Conservation (phyloP, 53 echinoderm and acorn worm genomes). For the Luidia sarsii region DNA sequence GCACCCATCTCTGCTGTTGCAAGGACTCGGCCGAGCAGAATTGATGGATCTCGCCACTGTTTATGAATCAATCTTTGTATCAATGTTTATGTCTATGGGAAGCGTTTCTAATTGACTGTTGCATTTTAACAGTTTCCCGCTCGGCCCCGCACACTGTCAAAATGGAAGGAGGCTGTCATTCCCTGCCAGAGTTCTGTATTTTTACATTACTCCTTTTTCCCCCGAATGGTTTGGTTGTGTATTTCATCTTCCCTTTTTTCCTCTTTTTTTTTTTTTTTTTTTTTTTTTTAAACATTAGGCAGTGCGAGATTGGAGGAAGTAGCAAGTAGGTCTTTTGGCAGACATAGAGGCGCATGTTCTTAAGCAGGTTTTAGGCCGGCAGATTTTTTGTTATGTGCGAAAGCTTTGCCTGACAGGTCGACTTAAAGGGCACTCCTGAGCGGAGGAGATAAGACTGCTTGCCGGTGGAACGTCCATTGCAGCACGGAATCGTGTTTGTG, state of each 20-base stretch:
- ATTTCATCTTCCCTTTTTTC: too few species aligned
- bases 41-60: constrained; percentile 41
- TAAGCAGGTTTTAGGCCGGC: constrained; percentile 32
- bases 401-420: background rate
- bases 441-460: too few species aligned
- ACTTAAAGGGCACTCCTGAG: background rate
- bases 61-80: constrained; percentile 49
- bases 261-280: background rate
- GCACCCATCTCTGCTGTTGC: background rate
- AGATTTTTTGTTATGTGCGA: background rate
- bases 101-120: constrained; percentile 39
- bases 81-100: constrained; percentile 60
- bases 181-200: constrained; percentile 7
- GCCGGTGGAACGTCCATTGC: too few species aligned
- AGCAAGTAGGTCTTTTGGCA: constrained; percentile 1
- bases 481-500: too few species aligned
- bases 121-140: constrained; percentile 45
- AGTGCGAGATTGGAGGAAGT: constrained; percentile 29
- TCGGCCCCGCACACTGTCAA: constrained; percentile 11
- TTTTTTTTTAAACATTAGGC: background rate
- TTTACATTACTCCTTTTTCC: too few species aligned
- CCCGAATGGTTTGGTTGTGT: too few species aligned
- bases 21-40: background rate
- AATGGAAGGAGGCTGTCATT: constrained; percentile 20
- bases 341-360: constrained; percentile 30